A percentile compares a stretch with the other conserved stretches of the same genome.
Evolutionary conservation across 35 echinoderm and acorn worm genomes (phyloP).

Genomic region (Strongylocentrotus purpuratus): DNA sequence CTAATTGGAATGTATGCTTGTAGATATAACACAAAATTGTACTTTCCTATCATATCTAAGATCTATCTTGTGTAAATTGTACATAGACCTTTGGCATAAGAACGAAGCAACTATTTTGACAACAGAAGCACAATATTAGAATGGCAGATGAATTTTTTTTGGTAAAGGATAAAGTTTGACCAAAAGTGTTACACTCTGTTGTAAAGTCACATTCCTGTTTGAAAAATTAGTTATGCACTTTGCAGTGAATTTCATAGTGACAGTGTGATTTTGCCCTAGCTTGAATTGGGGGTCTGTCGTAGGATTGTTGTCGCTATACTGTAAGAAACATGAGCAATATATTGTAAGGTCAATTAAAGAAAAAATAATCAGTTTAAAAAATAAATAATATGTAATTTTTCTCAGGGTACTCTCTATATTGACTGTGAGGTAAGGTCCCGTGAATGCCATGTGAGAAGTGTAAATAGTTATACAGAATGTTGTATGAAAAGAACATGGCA

Average conservation of each 20-base stretch:
- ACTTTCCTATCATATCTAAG: background rate
- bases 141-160: background rate
- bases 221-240: background rate
- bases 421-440: background rate
- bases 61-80: background rate
- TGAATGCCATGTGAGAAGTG: background rate
- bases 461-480: background rate
- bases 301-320: background rate
- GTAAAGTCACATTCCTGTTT: background rate
- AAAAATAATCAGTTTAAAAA: background rate
- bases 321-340: background rate
- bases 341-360: background rate
- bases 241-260: background rate
- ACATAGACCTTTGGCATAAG: background rate
- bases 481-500: background rate
- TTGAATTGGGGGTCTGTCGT: background rate
- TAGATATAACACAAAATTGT: background rate
- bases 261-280: background rate
- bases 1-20: background rate
- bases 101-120: background rate
- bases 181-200: background rate
- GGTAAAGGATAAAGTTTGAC: background rate
- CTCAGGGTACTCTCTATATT: background rate
- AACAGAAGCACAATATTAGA: background rate
- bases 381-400: background rate